Percentiles rank a stretch among this genome's conserved stretches.
These are phyloP conservation scores for Yoshiicerus persimilis DNA, from an alignment of 1,140 invertebrate genomes.

Conservation along the genomic window DNA sequence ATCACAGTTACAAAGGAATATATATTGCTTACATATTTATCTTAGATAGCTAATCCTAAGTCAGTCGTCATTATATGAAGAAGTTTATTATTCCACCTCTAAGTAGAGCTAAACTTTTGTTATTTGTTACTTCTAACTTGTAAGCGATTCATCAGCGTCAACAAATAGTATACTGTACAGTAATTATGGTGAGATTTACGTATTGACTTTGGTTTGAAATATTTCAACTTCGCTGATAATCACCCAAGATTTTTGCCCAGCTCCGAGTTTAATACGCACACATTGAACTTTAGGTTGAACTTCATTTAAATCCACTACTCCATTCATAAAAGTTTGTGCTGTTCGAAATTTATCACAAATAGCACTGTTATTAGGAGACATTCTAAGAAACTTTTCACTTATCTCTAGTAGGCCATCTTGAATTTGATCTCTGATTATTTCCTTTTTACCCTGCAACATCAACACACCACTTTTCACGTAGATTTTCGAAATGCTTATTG, in stretches of 20 bases:
- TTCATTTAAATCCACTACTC: neutral
- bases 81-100: no score
- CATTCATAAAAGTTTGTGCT: neutral
- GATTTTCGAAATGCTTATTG: slow-evolving; percentile 9
- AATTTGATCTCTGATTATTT: slow-evolving; percentile 37
- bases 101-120: no score
- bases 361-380: slow-evolving; percentile 33
- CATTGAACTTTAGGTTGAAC: slow-evolving; percentile 19
- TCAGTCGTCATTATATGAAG: neutral
- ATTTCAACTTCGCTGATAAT: slow-evolving; percentile 41
- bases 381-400: slow-evolving; percentile 20
- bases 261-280: slow-evolving; percentile 40
- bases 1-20: neutral
- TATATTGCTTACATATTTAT: neutral
- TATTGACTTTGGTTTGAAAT: neutral
- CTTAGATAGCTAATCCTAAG: neutral
- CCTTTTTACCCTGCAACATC: neutral
- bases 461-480: slow-evolving; percentile 20
- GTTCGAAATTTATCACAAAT: slow-evolving; percentile 42
- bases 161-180: no score
- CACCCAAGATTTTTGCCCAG: slow-evolving; percentile 40
- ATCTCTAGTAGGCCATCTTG: slow-evolving; percentile 35
- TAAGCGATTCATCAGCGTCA: no score
- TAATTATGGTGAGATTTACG: neutral
- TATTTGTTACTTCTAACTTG: no score